Evolutionary conservation across 2,888 invertebrate genomes (phyloP).

Genomic region (Bhutanitis thaidina): DNA sequence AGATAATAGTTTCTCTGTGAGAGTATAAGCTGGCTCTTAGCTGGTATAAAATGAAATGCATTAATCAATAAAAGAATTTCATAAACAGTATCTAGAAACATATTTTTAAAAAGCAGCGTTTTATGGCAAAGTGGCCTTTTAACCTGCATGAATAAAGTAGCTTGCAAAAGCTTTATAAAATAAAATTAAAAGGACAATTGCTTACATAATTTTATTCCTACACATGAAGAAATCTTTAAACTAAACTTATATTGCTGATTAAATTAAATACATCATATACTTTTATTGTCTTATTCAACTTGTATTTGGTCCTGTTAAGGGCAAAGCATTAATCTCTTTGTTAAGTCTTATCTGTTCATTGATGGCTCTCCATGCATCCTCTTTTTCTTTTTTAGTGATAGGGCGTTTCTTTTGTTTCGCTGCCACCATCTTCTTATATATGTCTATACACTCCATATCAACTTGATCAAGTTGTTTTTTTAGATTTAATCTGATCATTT

Average conservation of each 20-base stretch:
- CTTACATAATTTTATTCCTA: too few species aligned
- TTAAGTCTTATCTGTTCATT: slow-evolving; percentile 82
- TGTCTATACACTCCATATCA: slow-evolving; percentile 89
- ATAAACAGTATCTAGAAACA: too few species aligned
- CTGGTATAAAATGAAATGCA: too few species aligned
- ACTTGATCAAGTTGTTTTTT: slow-evolving; percentile 86
- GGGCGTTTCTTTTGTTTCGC: slow-evolving; percentile 91
- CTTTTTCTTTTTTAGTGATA: slow-evolving; percentile 88
- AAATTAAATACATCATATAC: background rate
- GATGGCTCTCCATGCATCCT: slow-evolving; percentile 86
- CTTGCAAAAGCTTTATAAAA: too few species aligned
- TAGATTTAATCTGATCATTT: slow-evolving; percentile 88
- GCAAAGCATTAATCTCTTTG: slow-evolving; percentile 73
- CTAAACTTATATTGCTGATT: background rate
- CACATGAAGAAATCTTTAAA: too few species aligned
- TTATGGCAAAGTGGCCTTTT: too few species aligned
- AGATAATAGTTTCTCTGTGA: too few species aligned
- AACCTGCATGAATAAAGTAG: too few species aligned
- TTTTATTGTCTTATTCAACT: slow-evolving; percentile 40
- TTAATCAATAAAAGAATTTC: too few species aligned
- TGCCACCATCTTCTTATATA: slow-evolving; percentile 89
- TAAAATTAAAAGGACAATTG: too few species aligned
- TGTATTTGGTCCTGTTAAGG: slow-evolving; percentile 70
- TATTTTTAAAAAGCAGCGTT: too few species aligned
- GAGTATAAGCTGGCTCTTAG: too few species aligned